Evolutionary conservation across 2,113 vertebrate species (phyloP), one percentile per base, ranked within the genome.

Genomic region (Cyphotilapia sp.): DNA sequence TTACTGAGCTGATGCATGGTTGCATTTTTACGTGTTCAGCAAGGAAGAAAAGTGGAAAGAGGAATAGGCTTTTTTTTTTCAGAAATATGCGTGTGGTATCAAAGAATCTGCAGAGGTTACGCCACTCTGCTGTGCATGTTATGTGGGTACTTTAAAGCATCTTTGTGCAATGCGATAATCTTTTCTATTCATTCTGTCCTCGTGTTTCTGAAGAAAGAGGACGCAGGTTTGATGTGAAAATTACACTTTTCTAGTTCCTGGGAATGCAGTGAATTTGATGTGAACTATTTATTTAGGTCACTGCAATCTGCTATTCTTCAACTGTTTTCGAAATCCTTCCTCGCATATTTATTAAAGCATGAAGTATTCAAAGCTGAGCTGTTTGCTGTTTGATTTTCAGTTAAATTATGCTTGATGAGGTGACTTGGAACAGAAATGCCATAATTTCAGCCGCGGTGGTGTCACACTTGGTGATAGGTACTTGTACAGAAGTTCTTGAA

Each of bases 401-500:
- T 74, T 45, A 8, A 69, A 53, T 86, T 80, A 56, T 19, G 4
- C 59, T 71, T 53, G 81, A 87, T 61, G 53, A 84, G 35, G 17
- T 45, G 51, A 87, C 3, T 29, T 49, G 19, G 24, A 87, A 59
- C 10, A 42, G 8, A 88, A 83, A 66, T 82, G n/a, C 84, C 22
- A 76, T 35, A 7, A 59, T 85, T 81, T 35, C 59, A 40, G 22
- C 35, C 27, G 80, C 3, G 17, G 8, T 7, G 3, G n/a, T 45
- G 29, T 74, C 83, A 54, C 49, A 85, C 53, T 42, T 57, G 78
- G 17, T 56, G 51, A 78, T 83, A 16, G 54, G 33, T 84, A 63
- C 88, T 91, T 87, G 59, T 51, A 53, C 49, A 80, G 63, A 42
- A 85, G 24, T n/a, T 47, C 24, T 86, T 85, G 59, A 91, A 91